Base-by-base conservation (phyloP, 2,888 invertebrate genomes). In the Acanthopleura granulata region DNA sequence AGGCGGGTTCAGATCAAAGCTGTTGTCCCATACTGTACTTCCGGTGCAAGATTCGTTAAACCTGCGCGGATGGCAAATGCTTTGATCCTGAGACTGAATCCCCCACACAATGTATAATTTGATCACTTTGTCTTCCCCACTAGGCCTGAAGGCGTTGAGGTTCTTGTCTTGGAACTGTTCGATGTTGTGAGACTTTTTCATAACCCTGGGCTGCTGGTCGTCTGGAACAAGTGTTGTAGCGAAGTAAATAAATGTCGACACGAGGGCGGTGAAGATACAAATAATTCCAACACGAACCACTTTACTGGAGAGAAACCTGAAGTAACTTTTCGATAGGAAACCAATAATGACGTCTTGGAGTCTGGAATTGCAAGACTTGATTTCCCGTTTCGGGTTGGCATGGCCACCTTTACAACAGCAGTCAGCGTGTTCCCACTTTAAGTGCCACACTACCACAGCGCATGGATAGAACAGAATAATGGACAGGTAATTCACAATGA, bases 1-100 rank as follows among this genome's bases (percentile, higher is more conserved):
- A 16, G 78, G 78, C 6, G 85, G 77, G 75, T 86, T 85, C 73
- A 89, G 77, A 75, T 85, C 82, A 76, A 89, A 87, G 1, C 69
- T 73, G 18, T 86, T 78, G 73, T 87, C 88, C 82, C 82, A 87
- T n/a, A 79, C 79, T 1, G 83, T 79, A 4, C 70, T 74, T 0
- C 88, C 89, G 0, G 72, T 75, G 78, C 89, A 89, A 0, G 62
- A 30, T n/a, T 16, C 49, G 18, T 71, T 40, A 49, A 71, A 71
- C 22, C 25, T 71, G 16, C 71, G 40, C 18, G 71, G 71, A 71
- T 71, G 71, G 14, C 71, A 71, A 1, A 27, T 22, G 27, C 71
- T 71, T n/a, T 22, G 25, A 27, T 71, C 49, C 50, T 71, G 71
- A 16, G 40, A 6, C 49, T 71, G 6, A 16, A 71, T 71, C 15